phyloP scores from a whole-genome alignment of 1,140 invertebrate genomes.

The Ectropis grisescens region DNA sequence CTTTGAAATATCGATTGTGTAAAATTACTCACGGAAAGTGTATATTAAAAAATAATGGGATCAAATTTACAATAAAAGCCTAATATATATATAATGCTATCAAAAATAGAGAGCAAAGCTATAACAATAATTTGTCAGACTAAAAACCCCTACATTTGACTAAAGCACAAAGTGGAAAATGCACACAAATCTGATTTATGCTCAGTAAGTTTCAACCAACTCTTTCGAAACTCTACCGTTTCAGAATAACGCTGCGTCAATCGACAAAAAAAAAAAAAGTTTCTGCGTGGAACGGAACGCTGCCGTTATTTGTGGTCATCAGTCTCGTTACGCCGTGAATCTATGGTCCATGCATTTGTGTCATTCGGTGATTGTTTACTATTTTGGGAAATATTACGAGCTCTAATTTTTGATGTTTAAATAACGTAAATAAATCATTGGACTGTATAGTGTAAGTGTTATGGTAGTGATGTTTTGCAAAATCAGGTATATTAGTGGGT shows the following conservation, averaged over 20 bases:
- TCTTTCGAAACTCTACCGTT: background rate
- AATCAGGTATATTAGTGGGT: no score
- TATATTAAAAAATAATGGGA: no score
- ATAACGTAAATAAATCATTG: constrained; percentile 4
- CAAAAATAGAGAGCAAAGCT: no score
- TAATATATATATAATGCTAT: no score
- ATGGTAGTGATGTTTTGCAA: constrained; percentile 38
- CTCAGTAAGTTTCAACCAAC: background rate
- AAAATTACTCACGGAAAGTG: no score
- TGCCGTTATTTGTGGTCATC: constrained; percentile 58
- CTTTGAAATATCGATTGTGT: no score
- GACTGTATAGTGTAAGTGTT: constrained; percentile 10
- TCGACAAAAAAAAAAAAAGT: background rate
- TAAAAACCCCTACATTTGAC: constrained; percentile 1
- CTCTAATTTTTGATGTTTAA: constrained; percentile 14
- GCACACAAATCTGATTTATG: background rate
- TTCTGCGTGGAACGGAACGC: constrained; percentile 30
- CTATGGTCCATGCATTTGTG: constrained; percentile 58
- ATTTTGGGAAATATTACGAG: constrained; percentile 41
- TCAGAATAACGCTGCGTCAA: background rate
- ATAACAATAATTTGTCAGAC: no score
- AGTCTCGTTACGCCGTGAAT: constrained; percentile 49
- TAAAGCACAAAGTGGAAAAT: background rate
- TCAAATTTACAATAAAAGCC: no score
- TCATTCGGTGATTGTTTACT: constrained; percentile 63